A percentile compares a stretch with the other conserved stretches of the same genome.
phyloP scores from a whole-genome alignment of 2,888 invertebrate genomes.

The Chloromyia formosa region DNA sequence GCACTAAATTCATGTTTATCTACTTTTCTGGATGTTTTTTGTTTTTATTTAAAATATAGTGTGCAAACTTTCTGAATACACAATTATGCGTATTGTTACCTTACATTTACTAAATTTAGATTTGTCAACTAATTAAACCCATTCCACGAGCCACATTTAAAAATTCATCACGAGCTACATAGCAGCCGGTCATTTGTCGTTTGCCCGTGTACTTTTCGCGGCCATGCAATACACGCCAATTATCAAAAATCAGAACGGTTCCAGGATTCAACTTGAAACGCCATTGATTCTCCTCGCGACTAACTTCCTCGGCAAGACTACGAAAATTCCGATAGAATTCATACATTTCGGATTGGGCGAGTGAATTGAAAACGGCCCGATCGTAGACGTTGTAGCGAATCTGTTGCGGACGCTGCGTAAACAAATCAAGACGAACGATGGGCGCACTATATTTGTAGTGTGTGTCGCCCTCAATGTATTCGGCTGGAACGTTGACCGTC shows the following conservation, averaged over 20 bases:
- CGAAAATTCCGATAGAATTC: conserved; percentile 72
- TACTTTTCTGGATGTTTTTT: no score
- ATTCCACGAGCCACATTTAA: conserved; percentile 68
- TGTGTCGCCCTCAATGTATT: conserved; percentile 72
- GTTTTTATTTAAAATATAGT: no score
- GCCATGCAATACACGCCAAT: conserved; percentile 82
- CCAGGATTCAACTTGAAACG: conserved; percentile 73
- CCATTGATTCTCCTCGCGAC: conserved; percentile 67
- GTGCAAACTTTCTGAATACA: no score
- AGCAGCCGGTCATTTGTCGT: conserved; percentile 75
- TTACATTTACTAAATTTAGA: no score
- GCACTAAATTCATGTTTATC: no score
- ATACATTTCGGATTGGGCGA: conserved; percentile 66
- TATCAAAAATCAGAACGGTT: conserved; percentile 77
- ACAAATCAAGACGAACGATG: conserved; percentile 68
- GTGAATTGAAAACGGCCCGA: conserved; percentile 70
- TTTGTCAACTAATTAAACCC: conserved; percentile 61
- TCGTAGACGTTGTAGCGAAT: conserved; percentile 80
- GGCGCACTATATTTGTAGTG: conserved; percentile 69
- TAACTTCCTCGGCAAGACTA: conserved; percentile 66
- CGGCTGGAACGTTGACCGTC: conserved; percentile 69
- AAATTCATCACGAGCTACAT: conserved; percentile 77
- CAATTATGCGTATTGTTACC: no score
- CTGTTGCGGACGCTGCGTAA: conserved; percentile 69
- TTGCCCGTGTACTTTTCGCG: conserved; percentile 74